Base-by-base conservation (phyloP, 2,113 vertebrate genomes). In the Oncorhynchus kisutch region DNA sequence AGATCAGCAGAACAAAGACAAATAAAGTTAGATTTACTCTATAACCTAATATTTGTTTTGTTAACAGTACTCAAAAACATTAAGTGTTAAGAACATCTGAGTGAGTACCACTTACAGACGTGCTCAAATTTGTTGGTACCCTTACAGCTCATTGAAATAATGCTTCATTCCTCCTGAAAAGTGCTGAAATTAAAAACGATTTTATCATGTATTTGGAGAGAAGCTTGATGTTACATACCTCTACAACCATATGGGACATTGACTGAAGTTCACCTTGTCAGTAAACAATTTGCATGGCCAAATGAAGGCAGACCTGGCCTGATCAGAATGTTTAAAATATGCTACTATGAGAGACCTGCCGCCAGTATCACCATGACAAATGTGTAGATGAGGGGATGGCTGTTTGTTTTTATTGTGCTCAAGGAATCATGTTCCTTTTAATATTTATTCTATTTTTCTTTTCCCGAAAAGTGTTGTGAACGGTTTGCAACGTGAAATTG, bases 401-500 rank as follows among this genome's bases (percentile, higher is more conserved):
- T 89, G 90, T 89, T 90, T 31, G 22, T 72, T 76, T 86, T 84
- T 83, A 87, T 79, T 68, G 84, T 87, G 84, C 83, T 82, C 76
- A 84, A 85, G 80, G 77, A 82, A 84, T 81, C 69, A 64, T 81
- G 74, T 81, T 88, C 76, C 84, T 87, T 91, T 89, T 85, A 71
- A 75, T 89, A 88, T 91, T 90, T 89, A 88, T 91, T 90, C 60
- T 90, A 88, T 81, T 80, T 27, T 69, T 73, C 75, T 59, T 91
- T 92, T 31, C 29, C 89, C 45, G 77, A 86, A 91, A 87, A 78
- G 76, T 91, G 84, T 92, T 80, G 84, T 88, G 83, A 85, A 85
- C 86, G 71, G 80, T 92, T 91, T 90, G 81, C 90, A 89, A 91
- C 85, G 89, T 92, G 88, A 88, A 86, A 74, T 87, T 91, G 84